Evolutionary conservation across 2,888 invertebrate species (phyloP).

Genomic region (Rhodophaea formosa): DNA sequence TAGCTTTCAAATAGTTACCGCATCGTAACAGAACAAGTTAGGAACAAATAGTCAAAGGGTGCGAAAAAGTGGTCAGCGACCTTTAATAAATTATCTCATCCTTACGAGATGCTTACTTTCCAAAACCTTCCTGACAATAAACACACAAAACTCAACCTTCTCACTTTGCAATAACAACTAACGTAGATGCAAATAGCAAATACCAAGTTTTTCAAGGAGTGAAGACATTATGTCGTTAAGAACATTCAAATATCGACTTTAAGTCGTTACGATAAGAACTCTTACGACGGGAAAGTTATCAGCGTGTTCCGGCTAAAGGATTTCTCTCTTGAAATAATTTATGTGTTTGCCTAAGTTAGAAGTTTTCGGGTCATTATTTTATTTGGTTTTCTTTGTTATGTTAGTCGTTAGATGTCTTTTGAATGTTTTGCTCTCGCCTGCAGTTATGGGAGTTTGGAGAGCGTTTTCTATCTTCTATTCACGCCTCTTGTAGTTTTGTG

Average conservation of each 20-base stretch:
- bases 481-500: not conserved
- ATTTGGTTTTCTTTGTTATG: conserved; percentile 40
- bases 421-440: conserved; percentile 26
- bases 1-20: conserved; percentile 7
- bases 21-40: conserved; percentile 30
- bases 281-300: conserved; percentile 41
- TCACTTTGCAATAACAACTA: conserved; percentile 25
- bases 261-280: conserved; percentile 31
- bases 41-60: conserved; percentile 51
- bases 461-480: not conserved
- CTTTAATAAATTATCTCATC: conserved; percentile 63
- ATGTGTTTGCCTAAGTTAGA: conserved; percentile 65
- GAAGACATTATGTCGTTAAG: conserved; percentile 28
- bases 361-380: conserved; percentile 63
- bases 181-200: conserved; percentile 23
- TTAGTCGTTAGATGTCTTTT: conserved; percentile 24
- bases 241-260: conserved; percentile 30
- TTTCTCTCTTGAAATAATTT: conserved; percentile 62
- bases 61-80: conserved; percentile 53
- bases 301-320: conserved; percentile 46
- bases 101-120: conserved; percentile 48
- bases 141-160: conserved; percentile 32
- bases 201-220: conserved; percentile 23
- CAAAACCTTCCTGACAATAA: conserved; percentile 24
- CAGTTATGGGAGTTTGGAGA: not conserved